Conservation (phyloP, 2,888 invertebrate genomes). For the Meloe dianella region DNA sequence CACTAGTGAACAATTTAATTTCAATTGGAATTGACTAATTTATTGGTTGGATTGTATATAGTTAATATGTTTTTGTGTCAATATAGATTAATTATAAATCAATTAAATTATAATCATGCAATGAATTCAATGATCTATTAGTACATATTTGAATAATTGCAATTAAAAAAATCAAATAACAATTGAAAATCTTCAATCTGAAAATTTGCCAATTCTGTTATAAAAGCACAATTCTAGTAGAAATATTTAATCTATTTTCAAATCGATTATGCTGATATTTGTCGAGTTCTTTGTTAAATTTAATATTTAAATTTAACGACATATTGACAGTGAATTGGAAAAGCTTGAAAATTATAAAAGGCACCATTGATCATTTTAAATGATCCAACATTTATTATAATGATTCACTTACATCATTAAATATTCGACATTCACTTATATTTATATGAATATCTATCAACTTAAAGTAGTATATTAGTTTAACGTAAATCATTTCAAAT, state of each 20-base stretch:
- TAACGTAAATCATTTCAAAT: too few species aligned
- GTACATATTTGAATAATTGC: background rate
- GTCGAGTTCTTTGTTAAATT: background rate
- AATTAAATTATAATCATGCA: background rate
- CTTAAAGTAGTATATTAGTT: too few species aligned
- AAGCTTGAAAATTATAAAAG: background rate
- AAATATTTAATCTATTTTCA: background rate
- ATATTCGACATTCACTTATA: background rate
- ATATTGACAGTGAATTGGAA: conserved; percentile 5
- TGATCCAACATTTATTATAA: background rate
- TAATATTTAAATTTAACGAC: background rate
- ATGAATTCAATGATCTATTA: background rate
- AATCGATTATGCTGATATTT: background rate
- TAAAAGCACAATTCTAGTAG: background rate
- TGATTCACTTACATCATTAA: background rate
- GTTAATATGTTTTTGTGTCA: background rate
- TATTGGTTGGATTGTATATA: background rate
- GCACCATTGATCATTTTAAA: background rate
- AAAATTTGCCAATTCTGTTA: background rate
- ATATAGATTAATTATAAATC: background rate
- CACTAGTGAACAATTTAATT: background rate
- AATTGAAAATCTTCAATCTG: background rate
- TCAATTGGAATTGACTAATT: background rate
- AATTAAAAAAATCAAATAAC: background rate
- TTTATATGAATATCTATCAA: background rate